Base-by-base conservation (phyloP, 1,140 invertebrate genomes). In the Harpegnathos saltator region DNA sequence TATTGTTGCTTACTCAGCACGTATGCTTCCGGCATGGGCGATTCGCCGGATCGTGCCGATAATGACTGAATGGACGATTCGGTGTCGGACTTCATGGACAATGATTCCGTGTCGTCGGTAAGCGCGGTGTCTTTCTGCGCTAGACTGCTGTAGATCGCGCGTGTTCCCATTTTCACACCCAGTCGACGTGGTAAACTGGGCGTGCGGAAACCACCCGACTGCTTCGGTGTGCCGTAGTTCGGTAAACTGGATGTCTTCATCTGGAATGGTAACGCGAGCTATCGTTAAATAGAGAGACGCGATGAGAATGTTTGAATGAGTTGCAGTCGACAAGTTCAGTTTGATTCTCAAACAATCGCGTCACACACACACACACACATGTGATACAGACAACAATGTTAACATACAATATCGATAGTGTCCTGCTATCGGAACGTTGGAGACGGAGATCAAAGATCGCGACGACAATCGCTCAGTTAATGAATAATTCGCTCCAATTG, bases 161-260 rank as follows among this genome's bases (percentile, higher is more conserved):
- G 94, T 17, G 96, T 96, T 26, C 96, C 96, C 96, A 97, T 97
- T 94, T 97, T 97, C 3, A 97, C 96, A 1, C 96, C 96, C 82
- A 96, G 92, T 69, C 96, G 94, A 86, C 95, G 96, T 68, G 95
- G 95, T 75, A 96, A 92, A 88, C 95, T 95, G 44, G 93, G 92
- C 3, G 93, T 94, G 11, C 93, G 90, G 44, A 91, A 91, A 82
- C 91, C 92, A 24, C 77, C 81, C 19, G 84, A 89, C 72, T 93
- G 92, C 33, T 84, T 89, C 15, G 90, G 84, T 19, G 89, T 91
- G 72, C 89, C 91, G 68, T 93, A 94, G 78, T 94, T 94, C 44
- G 93, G 93, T 85, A 94, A 89, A 84, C 92, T 94, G 14, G 93
- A 92, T 5, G 93, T 92, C 86, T 94, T 94, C 38, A 91, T 89